Conservation (phyloP, 2,113 vertebrate genomes). For the Fukomys damarensis region DNA sequence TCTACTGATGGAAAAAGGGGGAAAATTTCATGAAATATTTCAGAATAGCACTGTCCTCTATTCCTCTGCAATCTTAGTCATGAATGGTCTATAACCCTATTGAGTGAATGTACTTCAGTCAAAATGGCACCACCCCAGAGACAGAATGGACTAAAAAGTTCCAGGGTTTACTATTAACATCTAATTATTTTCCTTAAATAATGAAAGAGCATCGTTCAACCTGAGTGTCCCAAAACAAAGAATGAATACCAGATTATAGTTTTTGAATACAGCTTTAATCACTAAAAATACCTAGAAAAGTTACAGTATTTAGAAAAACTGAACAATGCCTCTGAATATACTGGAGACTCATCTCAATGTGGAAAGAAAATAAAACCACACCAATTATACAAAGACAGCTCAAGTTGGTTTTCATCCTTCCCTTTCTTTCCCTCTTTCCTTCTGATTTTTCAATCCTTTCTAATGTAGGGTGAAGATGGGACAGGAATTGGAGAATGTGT, state of each 20-base stretch:
- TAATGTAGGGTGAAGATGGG: background rate
- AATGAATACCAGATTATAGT: background rate
- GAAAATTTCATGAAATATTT: constrained; percentile 51
- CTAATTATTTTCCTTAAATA: background rate
- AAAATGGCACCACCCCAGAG: background rate
- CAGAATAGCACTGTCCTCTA: constrained; percentile 44
- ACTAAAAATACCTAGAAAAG: background rate
- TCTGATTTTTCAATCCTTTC: constrained; percentile 9
- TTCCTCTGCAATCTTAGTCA: constrained; percentile 31
- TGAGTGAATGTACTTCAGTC: background rate
- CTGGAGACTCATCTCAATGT: background rate
- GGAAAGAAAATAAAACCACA: constrained; percentile 25
- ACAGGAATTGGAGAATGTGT: constrained; percentile 16
- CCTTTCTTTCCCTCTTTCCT: background rate
- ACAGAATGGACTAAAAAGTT: constrained; percentile 7
- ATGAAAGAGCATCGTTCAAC: background rate
- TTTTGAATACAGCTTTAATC: background rate
- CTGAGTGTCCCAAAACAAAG: background rate
- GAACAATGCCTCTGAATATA: background rate
- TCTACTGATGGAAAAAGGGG: constrained; percentile 33
- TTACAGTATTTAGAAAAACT: background rate
- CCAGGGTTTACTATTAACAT: background rate
- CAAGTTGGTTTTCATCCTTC: background rate
- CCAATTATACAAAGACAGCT: background rate
- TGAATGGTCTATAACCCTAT: background rate